phyloP scores from a whole-genome alignment of 2,888 invertebrate genomes.

The Nebria salina region DNA sequence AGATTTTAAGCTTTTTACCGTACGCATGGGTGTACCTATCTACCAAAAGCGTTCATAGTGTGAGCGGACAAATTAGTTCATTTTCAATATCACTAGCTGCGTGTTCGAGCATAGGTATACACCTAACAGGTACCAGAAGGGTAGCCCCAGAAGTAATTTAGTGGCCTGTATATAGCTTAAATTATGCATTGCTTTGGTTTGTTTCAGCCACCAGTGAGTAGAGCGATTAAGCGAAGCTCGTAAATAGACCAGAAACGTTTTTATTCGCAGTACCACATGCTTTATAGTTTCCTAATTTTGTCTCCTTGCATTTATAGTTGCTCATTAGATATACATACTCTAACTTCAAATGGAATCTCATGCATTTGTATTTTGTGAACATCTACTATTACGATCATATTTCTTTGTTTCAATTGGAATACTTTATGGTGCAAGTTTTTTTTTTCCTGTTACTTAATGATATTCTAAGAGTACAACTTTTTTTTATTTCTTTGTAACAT shows the following conservation, averaged over 20 bases:
- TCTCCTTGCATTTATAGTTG: neutral
- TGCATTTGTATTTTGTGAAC: too few species aligned
- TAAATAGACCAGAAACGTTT: neutral
- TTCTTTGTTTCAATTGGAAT: too few species aligned
- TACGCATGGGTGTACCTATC: neutral
- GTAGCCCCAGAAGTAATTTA: neutral
- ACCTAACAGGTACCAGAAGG: neutral
- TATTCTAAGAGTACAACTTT: too few species aligned
- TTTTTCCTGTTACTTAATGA: too few species aligned
- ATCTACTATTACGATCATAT: too few species aligned
- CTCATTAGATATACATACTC: neutral
- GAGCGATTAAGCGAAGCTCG: neutral
- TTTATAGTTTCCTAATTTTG: neutral
- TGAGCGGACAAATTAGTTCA: neutral
- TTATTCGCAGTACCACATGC: neutral
- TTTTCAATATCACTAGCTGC: neutral
- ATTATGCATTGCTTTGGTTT: neutral
- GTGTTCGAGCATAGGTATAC: neutral
- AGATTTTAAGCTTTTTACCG: neutral
- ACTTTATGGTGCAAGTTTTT: too few species aligned
- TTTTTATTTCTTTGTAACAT: too few species aligned
- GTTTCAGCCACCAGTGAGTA: neutral
- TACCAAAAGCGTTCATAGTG: neutral
- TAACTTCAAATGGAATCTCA: neutral
- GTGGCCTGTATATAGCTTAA: neutral